These are phyloP conservation scores for Neosalanx taihuensis DNA, from an alignment of 2,797 vertebrate species.

Conservation along the genomic window DNA sequence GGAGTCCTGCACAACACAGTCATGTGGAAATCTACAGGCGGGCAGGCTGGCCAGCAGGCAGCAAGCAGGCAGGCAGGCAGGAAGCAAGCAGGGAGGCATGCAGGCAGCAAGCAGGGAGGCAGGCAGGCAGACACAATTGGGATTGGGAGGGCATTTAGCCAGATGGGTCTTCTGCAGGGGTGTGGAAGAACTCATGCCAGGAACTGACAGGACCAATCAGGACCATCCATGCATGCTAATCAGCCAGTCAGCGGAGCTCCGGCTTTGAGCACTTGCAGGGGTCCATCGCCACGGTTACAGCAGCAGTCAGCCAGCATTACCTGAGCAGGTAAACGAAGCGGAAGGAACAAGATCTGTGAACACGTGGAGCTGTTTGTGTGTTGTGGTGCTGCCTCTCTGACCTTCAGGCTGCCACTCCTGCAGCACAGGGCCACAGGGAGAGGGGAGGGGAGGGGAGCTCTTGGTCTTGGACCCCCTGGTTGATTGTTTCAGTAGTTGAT, in stretches of 20 bases:
- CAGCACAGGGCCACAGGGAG: not conserved
- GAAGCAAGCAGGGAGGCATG: not conserved
- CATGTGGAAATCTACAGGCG: constrained; percentile 39
- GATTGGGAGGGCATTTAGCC: constrained; percentile 50
- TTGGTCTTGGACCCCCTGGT: not conserved
- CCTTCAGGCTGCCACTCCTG: constrained; percentile 32
- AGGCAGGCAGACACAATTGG: constrained; percentile 47
- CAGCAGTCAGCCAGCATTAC: constrained; percentile 56
- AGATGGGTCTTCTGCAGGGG: constrained; percentile 62
- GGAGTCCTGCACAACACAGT: constrained; percentile 51
- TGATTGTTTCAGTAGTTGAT: not conserved
- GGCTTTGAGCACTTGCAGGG: constrained; percentile 56
- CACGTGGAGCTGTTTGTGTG: not conserved
- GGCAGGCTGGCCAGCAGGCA: not conserved
- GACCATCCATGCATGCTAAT: constrained; percentile 60
- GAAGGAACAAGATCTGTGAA: constrained; percentile 39
- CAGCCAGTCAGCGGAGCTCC: constrained; percentile 39
- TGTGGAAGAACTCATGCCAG: constrained; percentile 55
- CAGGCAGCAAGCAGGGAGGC: not conserved
- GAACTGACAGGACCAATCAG: constrained; percentile 62
- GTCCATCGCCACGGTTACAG: constrained; percentile 58
- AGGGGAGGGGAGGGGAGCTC: not conserved
- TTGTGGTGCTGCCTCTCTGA: constrained; percentile 16
- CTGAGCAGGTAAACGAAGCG: constrained; percentile 65
- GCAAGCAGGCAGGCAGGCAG: not conserved